Percentiles rank a stretch among this genome's conserved stretches.
Evolutionary conservation across 2,888 invertebrate species (phyloP).

Genomic region (Germaria angustata): DNA sequence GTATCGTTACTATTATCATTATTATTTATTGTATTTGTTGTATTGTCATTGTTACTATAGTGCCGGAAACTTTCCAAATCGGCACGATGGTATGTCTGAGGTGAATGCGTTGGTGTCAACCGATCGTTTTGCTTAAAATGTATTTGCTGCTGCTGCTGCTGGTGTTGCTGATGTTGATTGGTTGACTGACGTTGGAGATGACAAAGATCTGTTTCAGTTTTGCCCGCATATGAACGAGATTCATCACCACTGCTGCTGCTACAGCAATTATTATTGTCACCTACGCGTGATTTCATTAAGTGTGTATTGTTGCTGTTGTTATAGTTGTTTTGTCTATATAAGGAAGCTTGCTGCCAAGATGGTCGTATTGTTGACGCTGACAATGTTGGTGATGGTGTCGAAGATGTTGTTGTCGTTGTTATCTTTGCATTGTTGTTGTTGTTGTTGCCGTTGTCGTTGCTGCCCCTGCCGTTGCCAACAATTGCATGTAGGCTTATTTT

Average conservation of each 20-base stretch:
- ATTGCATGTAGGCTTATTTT: slow-evolving; percentile 79
- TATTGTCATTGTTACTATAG: slow-evolving; percentile 70
- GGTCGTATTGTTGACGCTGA: slow-evolving; percentile 70
- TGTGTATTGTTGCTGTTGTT: slow-evolving; percentile 68
- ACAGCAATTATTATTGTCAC: slow-evolving; percentile 68
- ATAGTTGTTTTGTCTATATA: slow-evolving; percentile 72
- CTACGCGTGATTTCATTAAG: slow-evolving; percentile 73
- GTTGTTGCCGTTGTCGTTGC: slow-evolving; percentile 54
- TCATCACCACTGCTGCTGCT: slow-evolving; percentile 68
- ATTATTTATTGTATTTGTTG: too few relatives aligned
- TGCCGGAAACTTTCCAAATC: slow-evolving; percentile 79
- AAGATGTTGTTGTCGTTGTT: slow-evolving; percentile 69
- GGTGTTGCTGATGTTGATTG: slow-evolving; percentile 11
- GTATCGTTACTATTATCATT: slow-evolving; percentile 32
- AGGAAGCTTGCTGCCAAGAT: slow-evolving; percentile 75
- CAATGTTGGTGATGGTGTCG: slow-evolving; percentile 67
- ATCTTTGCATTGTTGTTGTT: slow-evolving; percentile 55
- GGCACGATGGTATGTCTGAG: slow-evolving; percentile 67
- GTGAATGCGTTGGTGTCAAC: slow-evolving; percentile 69
- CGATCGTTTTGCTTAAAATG: slow-evolving; percentile 62
- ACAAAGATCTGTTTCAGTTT: slow-evolving; percentile 66
- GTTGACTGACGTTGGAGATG: slow-evolving; percentile 55
- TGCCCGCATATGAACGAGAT: slow-evolving; percentile 60
- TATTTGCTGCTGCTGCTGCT: slow-evolving; percentile 38
- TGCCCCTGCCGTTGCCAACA: slow-evolving; percentile 71